Evolutionary conservation across 2,888 invertebrate genomes (phyloP).

Genomic region (Mayetiola destructor): DNA sequence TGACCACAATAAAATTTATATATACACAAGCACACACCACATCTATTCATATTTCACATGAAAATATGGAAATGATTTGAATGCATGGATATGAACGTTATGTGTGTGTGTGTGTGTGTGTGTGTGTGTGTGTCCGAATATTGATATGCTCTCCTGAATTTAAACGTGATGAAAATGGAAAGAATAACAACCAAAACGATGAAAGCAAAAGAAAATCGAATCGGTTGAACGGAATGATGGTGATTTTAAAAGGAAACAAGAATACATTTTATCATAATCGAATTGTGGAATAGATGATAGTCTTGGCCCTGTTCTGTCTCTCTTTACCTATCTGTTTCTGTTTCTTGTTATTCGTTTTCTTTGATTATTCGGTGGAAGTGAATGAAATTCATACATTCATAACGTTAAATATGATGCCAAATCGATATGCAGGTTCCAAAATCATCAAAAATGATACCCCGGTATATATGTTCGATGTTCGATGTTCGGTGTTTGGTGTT

Average conservation of each 20-base stretch:
- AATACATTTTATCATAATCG: conserved; percentile 12
- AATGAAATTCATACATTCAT: background rate
- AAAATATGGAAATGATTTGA: no score
- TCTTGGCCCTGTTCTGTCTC: background rate
- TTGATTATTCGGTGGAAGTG: background rate
- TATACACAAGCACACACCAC: no score
- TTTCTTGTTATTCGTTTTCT: no score
- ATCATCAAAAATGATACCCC: conserved; percentile 2
- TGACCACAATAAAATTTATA: conserved; percentile 15
- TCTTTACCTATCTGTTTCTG: background rate
- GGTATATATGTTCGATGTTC: background rate
- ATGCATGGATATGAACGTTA: no score
- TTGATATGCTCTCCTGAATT: background rate
- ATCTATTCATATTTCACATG: no score
- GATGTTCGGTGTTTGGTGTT: background rate
- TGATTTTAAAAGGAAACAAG: conserved; percentile 1
- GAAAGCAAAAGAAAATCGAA: background rate
- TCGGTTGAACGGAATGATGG: conserved; percentile 3
- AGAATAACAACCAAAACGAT: no score
- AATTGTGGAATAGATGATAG: conserved; percentile 7
- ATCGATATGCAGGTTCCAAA: conserved; percentile 12
- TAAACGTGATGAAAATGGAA: background rate
- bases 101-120: background rate
- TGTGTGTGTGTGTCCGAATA: background rate
- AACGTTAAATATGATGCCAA: background rate